phyloP scores from a whole-genome alignment of 2,888 invertebrate species.

The Nemotelus pantherinus region DNA sequence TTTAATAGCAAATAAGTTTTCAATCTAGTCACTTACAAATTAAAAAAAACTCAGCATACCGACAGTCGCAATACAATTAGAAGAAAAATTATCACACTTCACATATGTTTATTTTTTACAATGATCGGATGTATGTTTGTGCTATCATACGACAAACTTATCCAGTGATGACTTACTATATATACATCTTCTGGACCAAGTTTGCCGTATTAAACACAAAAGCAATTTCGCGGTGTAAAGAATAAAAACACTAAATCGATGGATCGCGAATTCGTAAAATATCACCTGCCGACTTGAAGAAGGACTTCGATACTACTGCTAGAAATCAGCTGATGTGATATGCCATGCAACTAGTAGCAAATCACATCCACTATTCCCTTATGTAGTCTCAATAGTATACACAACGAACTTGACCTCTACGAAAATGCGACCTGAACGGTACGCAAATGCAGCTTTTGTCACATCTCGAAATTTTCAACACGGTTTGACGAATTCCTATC shows the following conservation, averaged over 20 bases:
- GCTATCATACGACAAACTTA: constrained; percentile 61
- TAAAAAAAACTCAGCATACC: constrained; percentile 60
- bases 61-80: constrained; percentile 65
- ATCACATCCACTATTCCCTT: constrained; percentile 39
- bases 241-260: too few relatives aligned
- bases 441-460: too few relatives aligned
- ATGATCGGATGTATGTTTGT: background rate
- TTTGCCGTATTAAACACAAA: constrained; percentile 56
- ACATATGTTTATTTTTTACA: too few relatives aligned
- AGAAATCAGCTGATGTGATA: constrained; percentile 43
- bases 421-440: background rate
- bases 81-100: constrained; percentile 53
- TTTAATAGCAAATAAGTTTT: constrained; percentile 58
- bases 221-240: background rate
- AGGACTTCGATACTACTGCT: constrained; percentile 17
- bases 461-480: too few relatives aligned
- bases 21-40: constrained; percentile 63
- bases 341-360: background rate
- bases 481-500: too few relatives aligned
- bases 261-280: too few relatives aligned
- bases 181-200: constrained; percentile 58
- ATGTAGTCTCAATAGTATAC: constrained; percentile 1
- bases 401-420: background rate
- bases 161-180: constrained; percentile 60
- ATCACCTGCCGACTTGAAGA: too few relatives aligned